Evolutionary conservation across 2,888 invertebrate species (phyloP), one percentile per base, ranked within the genome.

Genomic region (Tryphoninae sp.): DNA sequence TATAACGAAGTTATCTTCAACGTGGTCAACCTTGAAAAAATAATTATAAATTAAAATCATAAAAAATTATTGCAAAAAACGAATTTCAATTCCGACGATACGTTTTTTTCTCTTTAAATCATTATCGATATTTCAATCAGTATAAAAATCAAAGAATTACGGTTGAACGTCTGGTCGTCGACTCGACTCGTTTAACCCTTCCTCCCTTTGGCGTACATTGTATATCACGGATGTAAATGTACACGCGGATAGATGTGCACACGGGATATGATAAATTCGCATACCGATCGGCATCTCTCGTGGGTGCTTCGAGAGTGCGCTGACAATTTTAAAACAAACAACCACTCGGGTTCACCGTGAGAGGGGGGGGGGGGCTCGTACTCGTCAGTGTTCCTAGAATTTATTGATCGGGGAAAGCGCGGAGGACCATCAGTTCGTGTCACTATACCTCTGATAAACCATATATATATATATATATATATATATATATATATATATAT

Each of bases 381-480:
- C 67, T 76, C 67, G 33, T 67, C 9, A 45, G 33, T 51, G 40
- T 16, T 33, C n/a, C 42, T 61, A 13, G 51, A 61, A 73, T 78
- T 78, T 73, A 73, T 73, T 78, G 78, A 73, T 78, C 73, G 33
- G 2, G 55, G 22, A 53, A 58, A 67, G 22, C 62, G 53, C 9
- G 16, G 61, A 53, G 58, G 19, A 64, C 51, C 40, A 73, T 68
- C 53, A 8, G 55, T 72, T 53, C 19, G 51, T 72, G 40, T 65
- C 23, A 67, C 49, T 65, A 26, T 64, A 42, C 13, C 61, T 77
- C n/a, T 58, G 33, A 7, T 2, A n/a, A 22, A 13, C 19, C 3
- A 22, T 40, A 13, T n/a, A 61, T 59, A 2, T 62, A 6, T 68
- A 2, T 33, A 4, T 2, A 2, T 33, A 1, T 26, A 1, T 26